These are phyloP conservation scores for Plagiodera versicolora DNA, from an alignment of 2,888 invertebrate genomes.

Conservation along the genomic window DNA sequence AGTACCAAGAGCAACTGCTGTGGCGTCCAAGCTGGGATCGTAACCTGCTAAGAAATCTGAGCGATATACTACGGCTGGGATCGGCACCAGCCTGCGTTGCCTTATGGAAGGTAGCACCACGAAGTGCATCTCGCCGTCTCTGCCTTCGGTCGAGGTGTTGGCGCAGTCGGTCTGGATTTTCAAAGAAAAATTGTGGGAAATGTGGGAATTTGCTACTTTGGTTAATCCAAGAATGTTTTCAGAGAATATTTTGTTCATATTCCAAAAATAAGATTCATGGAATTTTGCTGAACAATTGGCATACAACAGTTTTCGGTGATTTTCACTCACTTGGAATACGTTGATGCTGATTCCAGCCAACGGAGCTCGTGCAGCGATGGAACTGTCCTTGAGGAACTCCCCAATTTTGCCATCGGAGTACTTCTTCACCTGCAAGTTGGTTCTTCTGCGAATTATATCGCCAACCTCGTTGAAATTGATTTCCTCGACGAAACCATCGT, in stretches of 20 bases:
- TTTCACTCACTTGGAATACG: slow-evolving; percentile 68
- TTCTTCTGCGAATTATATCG: slow-evolving; percentile 78
- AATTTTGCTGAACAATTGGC: too few species aligned
- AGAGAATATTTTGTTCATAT: too few species aligned
- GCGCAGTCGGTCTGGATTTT: slow-evolving; percentile 73
- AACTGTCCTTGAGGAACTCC: slow-evolving; percentile 75
- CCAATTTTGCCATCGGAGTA: slow-evolving; percentile 75
- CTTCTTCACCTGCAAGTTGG: slow-evolving; percentile 77
- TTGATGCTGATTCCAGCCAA: slow-evolving; percentile 81
- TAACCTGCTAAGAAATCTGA: slow-evolving; percentile 81
- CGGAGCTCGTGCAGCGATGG: slow-evolving; percentile 73
- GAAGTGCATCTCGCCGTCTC: slow-evolving; percentile 86
- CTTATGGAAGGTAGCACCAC: slow-evolving; percentile 79
- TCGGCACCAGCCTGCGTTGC: slow-evolving; percentile 77
- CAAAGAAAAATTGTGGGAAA: neutral
- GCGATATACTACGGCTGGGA: slow-evolving; percentile 80
- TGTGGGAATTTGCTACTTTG: neutral
- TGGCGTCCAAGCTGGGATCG: slow-evolving; percentile 81
- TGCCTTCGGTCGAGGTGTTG: slow-evolving; percentile 70
- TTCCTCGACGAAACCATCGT: slow-evolving; percentile 84
- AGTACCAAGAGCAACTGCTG: slow-evolving; percentile 76
- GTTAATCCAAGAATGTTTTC: too few species aligned
- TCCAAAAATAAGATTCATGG: too few species aligned
- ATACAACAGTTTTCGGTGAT: too few species aligned
- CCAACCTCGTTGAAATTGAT: slow-evolving; percentile 80